Conservation (phyloP, 1,140 invertebrate genomes). For the Euura saliciscinereae region DNA sequence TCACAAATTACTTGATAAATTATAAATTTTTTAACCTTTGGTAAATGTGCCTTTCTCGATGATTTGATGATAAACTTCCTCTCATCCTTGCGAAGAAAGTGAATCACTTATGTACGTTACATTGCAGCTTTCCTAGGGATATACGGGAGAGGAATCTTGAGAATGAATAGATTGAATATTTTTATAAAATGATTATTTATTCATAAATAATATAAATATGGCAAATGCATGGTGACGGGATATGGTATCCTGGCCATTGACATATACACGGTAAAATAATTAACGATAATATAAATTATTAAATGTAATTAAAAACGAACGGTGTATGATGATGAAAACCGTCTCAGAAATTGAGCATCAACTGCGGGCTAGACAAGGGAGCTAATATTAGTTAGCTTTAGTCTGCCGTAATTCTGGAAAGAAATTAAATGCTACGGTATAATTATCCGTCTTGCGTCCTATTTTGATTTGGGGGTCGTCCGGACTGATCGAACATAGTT, state of each 20-base stretch:
- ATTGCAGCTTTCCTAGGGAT: no score
- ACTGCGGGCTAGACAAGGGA: background rate
- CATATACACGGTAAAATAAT: constrained; percentile 1
- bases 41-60: no score
- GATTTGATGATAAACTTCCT: background rate
- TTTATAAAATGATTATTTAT: constrained; percentile 12
- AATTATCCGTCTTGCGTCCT: background rate
- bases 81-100: background rate
- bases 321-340: background rate
- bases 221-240: background rate
- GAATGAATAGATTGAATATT: background rate
- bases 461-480: background rate
- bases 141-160: no score
- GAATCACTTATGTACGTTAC: background rate
- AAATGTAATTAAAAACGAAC: background rate
- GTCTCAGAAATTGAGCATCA: background rate
- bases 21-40: no score
- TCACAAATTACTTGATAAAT: no score
- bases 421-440: background rate
- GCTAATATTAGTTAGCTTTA: background rate
- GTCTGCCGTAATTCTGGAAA: background rate
- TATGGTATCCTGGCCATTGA: background rate
- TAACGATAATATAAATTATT: constrained; percentile 3
- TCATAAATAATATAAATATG: constrained; percentile 14
- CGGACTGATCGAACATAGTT: background rate